Conservation (phyloP, 2,113 vertebrate species). For the Muscicapa adusta region DNA sequence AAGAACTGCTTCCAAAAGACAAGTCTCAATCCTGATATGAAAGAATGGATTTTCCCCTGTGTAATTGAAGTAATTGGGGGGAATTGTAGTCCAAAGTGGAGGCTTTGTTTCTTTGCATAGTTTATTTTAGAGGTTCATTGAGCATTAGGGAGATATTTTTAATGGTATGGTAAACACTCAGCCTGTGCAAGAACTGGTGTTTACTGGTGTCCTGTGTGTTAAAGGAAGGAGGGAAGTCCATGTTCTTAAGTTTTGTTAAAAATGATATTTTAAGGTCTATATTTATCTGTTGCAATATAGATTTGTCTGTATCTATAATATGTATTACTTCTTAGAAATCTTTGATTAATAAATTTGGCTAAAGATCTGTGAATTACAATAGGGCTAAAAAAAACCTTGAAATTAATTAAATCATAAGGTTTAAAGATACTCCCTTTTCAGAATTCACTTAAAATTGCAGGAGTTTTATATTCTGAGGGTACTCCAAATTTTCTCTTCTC, state of each 20-base stretch:
- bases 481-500: not conserved
- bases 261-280: not conserved
- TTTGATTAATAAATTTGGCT: not conserved
- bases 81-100: not conserved
- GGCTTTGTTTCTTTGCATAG: not conserved
- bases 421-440: not conserved
- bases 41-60: not conserved
- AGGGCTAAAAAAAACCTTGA: not conserved
- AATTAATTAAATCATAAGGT: not conserved
- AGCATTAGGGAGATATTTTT: not conserved
- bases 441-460: not conserved
- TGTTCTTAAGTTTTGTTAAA: not conserved
- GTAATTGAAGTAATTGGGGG: not conserved
- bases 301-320: not conserved
- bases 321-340: not conserved
- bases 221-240: not conserved
- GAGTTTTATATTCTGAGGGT: not conserved
- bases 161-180: not conserved
- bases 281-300: not conserved
- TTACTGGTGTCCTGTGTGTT: not conserved
- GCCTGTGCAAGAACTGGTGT: not conserved
- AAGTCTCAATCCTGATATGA: not conserved
- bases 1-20: not conserved
- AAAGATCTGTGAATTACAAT: not conserved
- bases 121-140: slow-evolving; percentile 29